These are phyloP conservation scores for Scotopteryx bipunctaria DNA, from an alignment of 2,888 invertebrate species.

Conservation along the genomic window DNA sequence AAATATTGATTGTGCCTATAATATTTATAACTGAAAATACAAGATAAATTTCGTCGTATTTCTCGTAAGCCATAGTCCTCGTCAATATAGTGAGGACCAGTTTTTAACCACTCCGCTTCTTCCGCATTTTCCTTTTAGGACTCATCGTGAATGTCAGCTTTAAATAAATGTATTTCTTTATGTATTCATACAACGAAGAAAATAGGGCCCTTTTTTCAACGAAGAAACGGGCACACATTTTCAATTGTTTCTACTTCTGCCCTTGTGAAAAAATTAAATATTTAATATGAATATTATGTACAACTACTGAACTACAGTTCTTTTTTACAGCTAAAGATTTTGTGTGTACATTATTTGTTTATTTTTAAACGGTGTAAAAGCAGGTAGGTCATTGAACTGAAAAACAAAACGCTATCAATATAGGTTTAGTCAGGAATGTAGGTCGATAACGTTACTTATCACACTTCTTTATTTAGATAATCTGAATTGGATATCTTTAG, in stretches of 20 bases:
- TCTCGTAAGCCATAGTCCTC: conserved; percentile 8
- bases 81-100: conserved; percentile 14
- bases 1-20: too few relatives aligned
- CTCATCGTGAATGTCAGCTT: conserved; percentile 9
- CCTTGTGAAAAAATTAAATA: too few relatives aligned
- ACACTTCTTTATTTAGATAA: too few relatives aligned
- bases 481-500: background rate
- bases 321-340: too few relatives aligned
- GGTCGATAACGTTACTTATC: too few relatives aligned
- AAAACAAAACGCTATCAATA: background rate
- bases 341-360: background rate
- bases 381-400: background rate
- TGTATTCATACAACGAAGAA: too few relatives aligned
- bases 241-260: too few relatives aligned
- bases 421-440: too few relatives aligned
- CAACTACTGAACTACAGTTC: too few relatives aligned
- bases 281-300: too few relatives aligned
- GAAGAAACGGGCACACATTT: too few relatives aligned
- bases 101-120: conserved; percentile 13
- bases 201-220: too few relatives aligned
- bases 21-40: background rate
- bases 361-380: background rate
- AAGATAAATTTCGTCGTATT: background rate
- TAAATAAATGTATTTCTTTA: background rate
- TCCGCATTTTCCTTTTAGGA: conserved; percentile 29